These are phyloP conservation scores for Micrasema minimum DNA, from an alignment of 1,140 invertebrate genomes.

Conservation along the genomic window DNA sequence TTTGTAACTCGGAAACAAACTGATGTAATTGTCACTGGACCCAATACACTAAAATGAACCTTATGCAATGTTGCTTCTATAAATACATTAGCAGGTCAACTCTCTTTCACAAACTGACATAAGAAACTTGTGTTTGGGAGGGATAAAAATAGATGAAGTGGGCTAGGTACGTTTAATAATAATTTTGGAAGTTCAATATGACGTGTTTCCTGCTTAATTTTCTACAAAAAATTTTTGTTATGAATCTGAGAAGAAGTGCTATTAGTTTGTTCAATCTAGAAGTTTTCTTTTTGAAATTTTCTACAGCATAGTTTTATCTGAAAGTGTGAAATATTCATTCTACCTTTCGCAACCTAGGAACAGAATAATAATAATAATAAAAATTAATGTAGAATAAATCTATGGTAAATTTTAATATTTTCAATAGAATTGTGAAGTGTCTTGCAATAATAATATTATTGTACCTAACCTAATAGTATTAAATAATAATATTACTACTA, in stretches of 20 bases:
- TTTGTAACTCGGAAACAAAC: slow-evolving; percentile 6
- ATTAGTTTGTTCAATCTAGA: not conserved
- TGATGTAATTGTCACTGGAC: not conserved
- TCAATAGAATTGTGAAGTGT: too few species aligned
- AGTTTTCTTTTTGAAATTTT: too few species aligned
- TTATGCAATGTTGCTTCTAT: slow-evolving; percentile 18
- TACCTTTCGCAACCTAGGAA: too few species aligned
- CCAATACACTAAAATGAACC: slow-evolving; percentile 5
- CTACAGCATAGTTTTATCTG: too few species aligned
- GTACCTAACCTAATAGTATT: too few species aligned
- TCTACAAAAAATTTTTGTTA: not conserved
- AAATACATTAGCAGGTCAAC: slow-evolving; percentile 18
- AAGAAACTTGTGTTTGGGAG: not conserved
- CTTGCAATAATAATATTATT: too few species aligned
- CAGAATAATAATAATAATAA: too few species aligned
- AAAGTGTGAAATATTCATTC: too few species aligned
- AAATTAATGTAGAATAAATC: too few species aligned
- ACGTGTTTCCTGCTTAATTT: slow-evolving; percentile 15
- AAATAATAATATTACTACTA: too few species aligned
- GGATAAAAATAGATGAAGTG: slow-evolving; percentile 24
- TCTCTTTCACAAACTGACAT: not conserved
- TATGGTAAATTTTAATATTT: too few species aligned
- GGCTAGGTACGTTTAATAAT: slow-evolving; percentile 27
- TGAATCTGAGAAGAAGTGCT: not conserved
- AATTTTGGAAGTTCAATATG: slow-evolving; percentile 26